phyloP scores from a whole-genome alignment of 2,797 vertebrate species.

The Tympanoctomys barrerae region DNA sequence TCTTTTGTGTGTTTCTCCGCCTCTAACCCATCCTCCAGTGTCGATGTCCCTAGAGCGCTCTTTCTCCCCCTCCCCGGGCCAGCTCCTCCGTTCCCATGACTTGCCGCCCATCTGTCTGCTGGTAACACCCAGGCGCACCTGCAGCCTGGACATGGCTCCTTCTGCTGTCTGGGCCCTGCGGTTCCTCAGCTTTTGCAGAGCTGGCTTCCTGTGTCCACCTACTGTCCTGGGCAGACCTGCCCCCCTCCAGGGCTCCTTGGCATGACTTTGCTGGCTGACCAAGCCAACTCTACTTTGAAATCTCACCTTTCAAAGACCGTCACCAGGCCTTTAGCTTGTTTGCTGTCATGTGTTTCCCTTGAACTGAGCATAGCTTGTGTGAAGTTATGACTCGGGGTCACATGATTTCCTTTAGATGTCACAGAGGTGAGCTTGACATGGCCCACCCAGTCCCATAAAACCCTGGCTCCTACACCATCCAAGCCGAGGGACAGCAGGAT shows the following conservation, averaged over 20 bases:
- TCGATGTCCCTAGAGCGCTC: rapidly evolving
- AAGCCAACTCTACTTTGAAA: not conserved
- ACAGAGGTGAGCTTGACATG: rapidly evolving
- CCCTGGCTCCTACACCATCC: rapidly evolving
- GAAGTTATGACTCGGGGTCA: too few relatives aligned
- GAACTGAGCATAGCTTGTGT: too few relatives aligned
- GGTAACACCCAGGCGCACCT: rapidly evolving
- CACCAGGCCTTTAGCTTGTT: not conserved
- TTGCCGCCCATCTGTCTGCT: not conserved
- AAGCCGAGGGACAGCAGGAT: not conserved
- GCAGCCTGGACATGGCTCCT: not conserved
- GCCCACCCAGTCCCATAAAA: not conserved
- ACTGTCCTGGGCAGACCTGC: too few relatives aligned
- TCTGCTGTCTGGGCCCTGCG: not conserved
- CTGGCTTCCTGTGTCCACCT: rapidly evolving
- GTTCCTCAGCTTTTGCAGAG: not conserved
- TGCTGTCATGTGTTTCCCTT: not conserved
- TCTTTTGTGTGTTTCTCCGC: not conserved
- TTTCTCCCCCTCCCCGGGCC: not conserved
- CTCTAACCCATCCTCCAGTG: rapidly evolving
- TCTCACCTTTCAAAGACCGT: rapidly evolving
- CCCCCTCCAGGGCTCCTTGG: not conserved
- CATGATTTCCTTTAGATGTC: rapidly evolving
- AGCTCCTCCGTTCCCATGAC: rapidly evolving
- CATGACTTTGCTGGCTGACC: not conserved